phyloP scores from a whole-genome alignment of 2,797 vertebrate genomes.

The Cryptoprocta ferox region DNA sequence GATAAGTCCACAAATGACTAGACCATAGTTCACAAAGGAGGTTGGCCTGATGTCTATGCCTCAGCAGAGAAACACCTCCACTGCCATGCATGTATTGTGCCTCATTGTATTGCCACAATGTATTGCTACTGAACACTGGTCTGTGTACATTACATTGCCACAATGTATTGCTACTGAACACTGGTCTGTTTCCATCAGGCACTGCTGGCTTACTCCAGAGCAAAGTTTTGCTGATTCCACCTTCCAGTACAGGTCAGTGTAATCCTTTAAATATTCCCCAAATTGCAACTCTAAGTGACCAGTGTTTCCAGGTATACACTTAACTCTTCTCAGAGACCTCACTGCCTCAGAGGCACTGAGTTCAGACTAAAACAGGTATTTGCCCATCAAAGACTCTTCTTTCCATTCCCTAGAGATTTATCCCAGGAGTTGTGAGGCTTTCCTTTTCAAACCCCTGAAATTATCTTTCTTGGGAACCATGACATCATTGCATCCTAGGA shows the following conservation, averaged over 20 bases:
- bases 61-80: not conserved
- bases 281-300: not conserved
- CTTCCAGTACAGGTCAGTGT: not conserved
- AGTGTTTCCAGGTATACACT: not conserved
- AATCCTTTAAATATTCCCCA: not conserved
- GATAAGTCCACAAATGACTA: not conserved
- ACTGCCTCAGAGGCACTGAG: not conserved
- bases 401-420: not conserved
- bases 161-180: not conserved
- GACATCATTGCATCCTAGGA: not conserved
- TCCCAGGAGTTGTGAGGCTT: not conserved
- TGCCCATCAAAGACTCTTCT: not conserved
- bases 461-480: conserved; percentile 32
- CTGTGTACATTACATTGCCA: too few species aligned
- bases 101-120: not conserved
- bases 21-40: not conserved
- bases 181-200: not conserved
- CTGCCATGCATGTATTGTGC: not conserved
- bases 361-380: not conserved
- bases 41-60: not conserved
- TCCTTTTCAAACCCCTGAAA: not conserved
- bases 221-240: not conserved
- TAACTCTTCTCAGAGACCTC: not conserved
- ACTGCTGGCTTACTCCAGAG: not conserved
- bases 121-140: conserved; percentile 3